phyloP scores from a whole-genome alignment of 2,797 vertebrate species.

The Halcyon badia region DNA sequence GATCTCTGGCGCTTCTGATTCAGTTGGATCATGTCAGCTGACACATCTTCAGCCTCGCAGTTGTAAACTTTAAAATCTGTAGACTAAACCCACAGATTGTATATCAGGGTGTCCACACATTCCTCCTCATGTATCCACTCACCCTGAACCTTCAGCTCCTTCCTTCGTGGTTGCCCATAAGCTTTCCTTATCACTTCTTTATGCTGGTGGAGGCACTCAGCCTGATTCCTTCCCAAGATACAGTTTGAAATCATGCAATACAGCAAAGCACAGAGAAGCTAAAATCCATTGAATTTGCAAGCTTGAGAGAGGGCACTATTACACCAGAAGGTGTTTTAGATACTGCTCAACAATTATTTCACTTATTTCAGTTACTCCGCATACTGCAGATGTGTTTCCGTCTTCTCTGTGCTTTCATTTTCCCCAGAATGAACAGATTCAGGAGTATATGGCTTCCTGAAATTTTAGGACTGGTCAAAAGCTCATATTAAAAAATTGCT shows the following conservation, averaged over 20 bases:
- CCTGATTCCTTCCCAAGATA: neutral
- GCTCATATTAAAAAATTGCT: neutral
- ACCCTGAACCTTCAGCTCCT: neutral
- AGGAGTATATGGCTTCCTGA: neutral
- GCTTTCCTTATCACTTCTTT: neutral
- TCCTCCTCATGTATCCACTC: neutral
- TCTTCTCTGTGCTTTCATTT: neutral
- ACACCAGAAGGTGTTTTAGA: neutral
- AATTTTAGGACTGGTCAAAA: neutral
- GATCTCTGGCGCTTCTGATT: neutral
- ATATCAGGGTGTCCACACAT: rapidly evolving
- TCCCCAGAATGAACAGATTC: neutral
- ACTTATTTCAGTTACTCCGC: neutral
- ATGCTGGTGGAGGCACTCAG: neutral
- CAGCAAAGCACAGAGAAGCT: neutral
- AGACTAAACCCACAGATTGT: neutral
- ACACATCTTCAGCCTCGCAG: neutral
- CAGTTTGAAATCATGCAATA: neutral
- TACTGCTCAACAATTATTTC: neutral
- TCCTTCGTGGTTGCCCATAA: neutral
- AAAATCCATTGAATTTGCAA: neutral
- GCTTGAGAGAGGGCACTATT: neutral
- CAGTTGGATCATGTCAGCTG: neutral
- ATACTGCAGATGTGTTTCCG: neutral
- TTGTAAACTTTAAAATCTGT: neutral